Evolutionary conservation across 2,888 invertebrate species (phyloP), one percentile per base, ranked within the genome.

Genomic region (Harpagoxenus sublaevis): DNA sequence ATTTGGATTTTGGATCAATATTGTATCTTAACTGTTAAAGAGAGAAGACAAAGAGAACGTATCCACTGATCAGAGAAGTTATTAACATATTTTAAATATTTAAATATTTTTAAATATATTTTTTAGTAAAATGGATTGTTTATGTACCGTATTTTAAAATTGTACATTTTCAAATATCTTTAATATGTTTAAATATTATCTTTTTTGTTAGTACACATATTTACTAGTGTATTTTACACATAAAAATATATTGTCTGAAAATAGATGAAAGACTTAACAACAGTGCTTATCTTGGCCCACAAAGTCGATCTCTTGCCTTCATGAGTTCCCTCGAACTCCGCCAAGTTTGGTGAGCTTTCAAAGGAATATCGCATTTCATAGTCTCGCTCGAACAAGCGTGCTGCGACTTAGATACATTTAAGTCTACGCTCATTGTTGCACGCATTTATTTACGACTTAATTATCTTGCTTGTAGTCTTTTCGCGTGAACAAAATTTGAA

Each of bases 401-500:
- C 10, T 53, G 18, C 31, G n/a, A 45, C 23, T 57, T 79, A 23
- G 23, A 70, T 78, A 79, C 65, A 70, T 70, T 70, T 45, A 68
- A 70, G n/a, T 23, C 12, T n/a, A n/a, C 9, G 8, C 12, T 79
- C 45, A 71, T 79, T 79, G 8, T 51, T 77, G 53, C 9, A 10
- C 31, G 0, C 23, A 18, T 60, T 71, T 71, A 71, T 79, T 60
- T 71, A 71, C 12, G 18, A 60, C 1, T 48, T 70, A 70, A 79
- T 79, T 79, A 71, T 71, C 23, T 71, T 35, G 35, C 31, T 45
- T 15, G 15, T 55, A 45, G 31, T 42, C 1, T 79, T 60, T 60
- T 79, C 35, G 31, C 8, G 1, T 10, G 15, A 45, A 31, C 8
- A n/a, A 42, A 42, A 1, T 70, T 78, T 1, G 28, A 55, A 68